Evolutionary conservation across 2,113 vertebrate genomes (phyloP).

Genomic region (Platichthys flesus): DNA sequence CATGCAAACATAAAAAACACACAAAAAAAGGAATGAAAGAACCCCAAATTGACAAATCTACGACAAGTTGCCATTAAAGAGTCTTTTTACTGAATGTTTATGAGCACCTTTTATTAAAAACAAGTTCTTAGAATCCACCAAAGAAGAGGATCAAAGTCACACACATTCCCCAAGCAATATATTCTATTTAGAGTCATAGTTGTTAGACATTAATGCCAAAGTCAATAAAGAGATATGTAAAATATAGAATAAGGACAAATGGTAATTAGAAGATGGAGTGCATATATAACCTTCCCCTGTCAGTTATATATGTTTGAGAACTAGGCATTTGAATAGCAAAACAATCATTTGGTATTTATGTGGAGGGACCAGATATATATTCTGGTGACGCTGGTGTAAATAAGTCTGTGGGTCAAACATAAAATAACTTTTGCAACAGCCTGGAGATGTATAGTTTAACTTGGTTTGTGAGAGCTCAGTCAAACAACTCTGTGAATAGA

Average conservation of each 20-base stretch:
- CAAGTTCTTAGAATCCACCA: no score
- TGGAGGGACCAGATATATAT: constrained; percentile 14
- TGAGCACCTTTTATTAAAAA: no score
- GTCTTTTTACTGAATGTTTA: no score
- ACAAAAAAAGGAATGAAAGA: no score
- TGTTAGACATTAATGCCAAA: not conserved
- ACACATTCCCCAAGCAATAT: no score
- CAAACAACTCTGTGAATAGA: not conserved
- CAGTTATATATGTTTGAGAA: constrained; percentile 45
- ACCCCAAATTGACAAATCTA: no score
- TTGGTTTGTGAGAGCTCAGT: not conserved
- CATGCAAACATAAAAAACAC: no score
- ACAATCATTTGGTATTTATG: constrained; percentile 44
- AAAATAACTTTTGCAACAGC: not conserved
- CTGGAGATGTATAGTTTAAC: not conserved
- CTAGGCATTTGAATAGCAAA: constrained; percentile 57
- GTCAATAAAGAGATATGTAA: constrained; percentile 26
- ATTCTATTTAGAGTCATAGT: not conserved
- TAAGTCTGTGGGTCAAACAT: no score
- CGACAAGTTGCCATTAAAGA: no score
- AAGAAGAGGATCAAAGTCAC: no score
- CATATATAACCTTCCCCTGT: constrained; percentile 17
- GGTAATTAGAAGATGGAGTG: constrained; percentile 6
- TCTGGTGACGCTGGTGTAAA: constrained; percentile 57
- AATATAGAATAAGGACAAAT: constrained; percentile 51